Evolutionary conservation across 2,888 invertebrate genomes (phyloP).

Genomic region (Portevinia maculata): DNA sequence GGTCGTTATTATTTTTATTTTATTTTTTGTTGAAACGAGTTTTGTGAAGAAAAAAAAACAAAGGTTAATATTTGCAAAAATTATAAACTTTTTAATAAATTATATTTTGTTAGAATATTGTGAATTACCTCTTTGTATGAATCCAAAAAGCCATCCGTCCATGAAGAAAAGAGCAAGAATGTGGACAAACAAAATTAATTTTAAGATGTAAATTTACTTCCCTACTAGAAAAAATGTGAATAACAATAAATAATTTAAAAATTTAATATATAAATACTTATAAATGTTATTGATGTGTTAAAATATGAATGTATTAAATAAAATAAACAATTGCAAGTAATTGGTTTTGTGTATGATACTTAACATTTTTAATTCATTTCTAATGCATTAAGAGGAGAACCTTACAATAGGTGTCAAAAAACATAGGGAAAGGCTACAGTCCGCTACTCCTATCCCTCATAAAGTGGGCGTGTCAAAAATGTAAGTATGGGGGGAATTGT

Average conservation of each 20-base stretch:
- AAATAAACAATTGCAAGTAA: too few species aligned
- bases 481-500: too few species aligned
- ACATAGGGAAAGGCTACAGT: too few species aligned
- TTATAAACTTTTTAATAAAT: background rate
- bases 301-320: too few species aligned
- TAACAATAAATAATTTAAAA: conserved; percentile 76
- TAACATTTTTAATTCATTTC: too few species aligned
- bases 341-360: too few species aligned
- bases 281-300: background rate
- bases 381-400: too few species aligned
- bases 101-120: background rate
- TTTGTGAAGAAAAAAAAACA: conserved; percentile 54
- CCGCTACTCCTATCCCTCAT: too few species aligned
- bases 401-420: too few species aligned
- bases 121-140: background rate
- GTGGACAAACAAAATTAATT: conserved; percentile 9
- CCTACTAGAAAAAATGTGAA: conserved; percentile 79
- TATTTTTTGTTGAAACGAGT: background rate
- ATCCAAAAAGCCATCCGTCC: conserved; percentile 42
- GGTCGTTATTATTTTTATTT: background rate
- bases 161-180: background rate
- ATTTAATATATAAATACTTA: conserved; percentile 32
- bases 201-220: conserved; percentile 75
- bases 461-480: too few species aligned
- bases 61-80: conserved; percentile 38